These are phyloP conservation scores for Ophion ventricosus DNA, from an alignment of 2,888 invertebrate species.

Conservation along the genomic window DNA sequence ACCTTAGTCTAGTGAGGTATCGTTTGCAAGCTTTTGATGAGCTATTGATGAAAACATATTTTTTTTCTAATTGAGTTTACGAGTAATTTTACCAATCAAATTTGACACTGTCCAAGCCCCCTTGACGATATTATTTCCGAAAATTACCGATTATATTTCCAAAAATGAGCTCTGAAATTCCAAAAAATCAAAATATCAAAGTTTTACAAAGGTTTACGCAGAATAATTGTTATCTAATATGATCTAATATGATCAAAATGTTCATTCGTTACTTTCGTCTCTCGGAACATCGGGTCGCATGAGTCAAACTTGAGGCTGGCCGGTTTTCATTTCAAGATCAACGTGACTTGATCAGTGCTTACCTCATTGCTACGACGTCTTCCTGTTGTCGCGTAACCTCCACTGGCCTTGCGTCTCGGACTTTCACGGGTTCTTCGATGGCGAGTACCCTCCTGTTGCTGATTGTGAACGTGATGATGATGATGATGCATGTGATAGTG, in stretches of 20 bases:
- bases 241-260: neutral
- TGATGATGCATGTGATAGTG: slow-evolving; percentile 80
- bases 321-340: neutral
- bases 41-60: too few relatives aligned
- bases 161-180: neutral
- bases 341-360: slow-evolving; percentile 8
- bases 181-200: neutral
- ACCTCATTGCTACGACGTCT: slow-evolving; percentile 83
- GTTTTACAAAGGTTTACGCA: too few relatives aligned
- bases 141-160: too few relatives aligned
- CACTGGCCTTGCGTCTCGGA: slow-evolving; percentile 87
- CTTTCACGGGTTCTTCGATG: slow-evolving; percentile 86
- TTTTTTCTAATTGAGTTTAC: too few relatives aligned
- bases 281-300: too few relatives aligned
- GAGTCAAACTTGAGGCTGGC: neutral
- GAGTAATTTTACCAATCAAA: too few relatives aligned
- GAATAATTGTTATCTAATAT: too few relatives aligned
- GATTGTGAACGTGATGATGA: slow-evolving; percentile 78
- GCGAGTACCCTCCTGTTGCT: slow-evolving; percentile 80
- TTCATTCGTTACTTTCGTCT: neutral
- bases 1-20: too few relatives aligned
- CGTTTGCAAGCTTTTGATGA: too few relatives aligned
- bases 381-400: slow-evolving; percentile 83
- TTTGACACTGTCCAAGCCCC: too few relatives aligned
- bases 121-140: too few relatives aligned